These are phyloP conservation scores for Muntiacus muntjak DNA, from an alignment of 2,113 vertebrate species.

Conservation along the genomic window DNA sequence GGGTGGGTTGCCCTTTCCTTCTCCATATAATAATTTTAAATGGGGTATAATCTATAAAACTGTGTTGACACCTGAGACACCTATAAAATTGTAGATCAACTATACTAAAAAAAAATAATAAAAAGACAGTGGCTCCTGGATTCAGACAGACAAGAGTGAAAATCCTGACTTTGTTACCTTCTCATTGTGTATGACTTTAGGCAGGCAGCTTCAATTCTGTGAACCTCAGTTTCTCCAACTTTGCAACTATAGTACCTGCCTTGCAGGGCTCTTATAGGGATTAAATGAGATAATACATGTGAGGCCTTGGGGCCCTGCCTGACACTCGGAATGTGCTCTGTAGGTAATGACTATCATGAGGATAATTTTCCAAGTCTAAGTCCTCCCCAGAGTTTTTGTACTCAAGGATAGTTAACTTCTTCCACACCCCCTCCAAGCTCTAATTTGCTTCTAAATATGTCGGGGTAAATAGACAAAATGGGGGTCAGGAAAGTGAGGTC, in stretches of 20 bases:
- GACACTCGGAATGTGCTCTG: not conserved
- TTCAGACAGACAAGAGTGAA: not conserved
- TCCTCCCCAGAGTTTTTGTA: not conserved
- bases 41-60: not conserved
- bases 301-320: not conserved
- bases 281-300: accelerated
- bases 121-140: accelerated
- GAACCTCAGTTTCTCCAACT: not conserved
- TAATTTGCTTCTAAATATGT: not conserved
- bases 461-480: not conserved
- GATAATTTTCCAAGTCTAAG: not conserved
- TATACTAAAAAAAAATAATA: not conserved
- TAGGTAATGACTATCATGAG: accelerated
- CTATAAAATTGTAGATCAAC: not conserved
- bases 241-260: not conserved
- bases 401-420: not conserved
- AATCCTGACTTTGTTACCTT: not conserved
- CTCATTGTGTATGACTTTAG: not conserved
- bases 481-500: too few species aligned
- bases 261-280: accelerated
- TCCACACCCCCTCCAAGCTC: not conserved
- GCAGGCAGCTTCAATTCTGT: not conserved
- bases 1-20: not conserved
- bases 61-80: not conserved
- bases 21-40: not conserved